phyloP scores from a whole-genome alignment of 2,888 invertebrate species.

The Melanargia galathea region DNA sequence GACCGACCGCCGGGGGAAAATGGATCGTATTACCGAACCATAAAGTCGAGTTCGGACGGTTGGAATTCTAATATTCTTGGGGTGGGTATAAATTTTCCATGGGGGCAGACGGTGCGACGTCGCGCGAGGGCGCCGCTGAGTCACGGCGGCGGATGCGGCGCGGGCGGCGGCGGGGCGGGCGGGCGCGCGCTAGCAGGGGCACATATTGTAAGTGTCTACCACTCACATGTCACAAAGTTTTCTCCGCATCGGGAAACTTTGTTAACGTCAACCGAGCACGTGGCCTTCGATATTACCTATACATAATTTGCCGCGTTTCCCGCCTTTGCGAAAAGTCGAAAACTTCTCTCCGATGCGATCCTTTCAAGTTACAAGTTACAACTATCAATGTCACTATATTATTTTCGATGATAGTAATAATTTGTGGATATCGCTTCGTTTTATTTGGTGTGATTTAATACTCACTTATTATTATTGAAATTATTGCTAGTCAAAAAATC shows the following conservation, averaged over 20 bases:
- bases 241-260: slow-evolving; percentile 81
- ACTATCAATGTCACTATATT: slow-evolving; percentile 4
- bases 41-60: slow-evolving; percentile 58
- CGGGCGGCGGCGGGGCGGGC: slow-evolving; percentile 38
- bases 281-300: slow-evolving; percentile 72
- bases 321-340: slow-evolving; percentile 46
- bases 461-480: neutral
- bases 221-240: slow-evolving; percentile 82
- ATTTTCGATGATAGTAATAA: neutral
- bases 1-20: slow-evolving; percentile 48
- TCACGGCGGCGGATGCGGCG: slow-evolving; percentile 59
- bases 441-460: neutral
- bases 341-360: slow-evolving; percentile 37
- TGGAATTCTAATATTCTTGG: slow-evolving; percentile 70
- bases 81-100: slow-evolving; percentile 82
- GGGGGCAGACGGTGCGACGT: slow-evolving; percentile 82
- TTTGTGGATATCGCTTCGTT: neutral
- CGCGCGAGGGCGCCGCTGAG: slow-evolving; percentile 80
- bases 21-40: slow-evolving; percentile 53
- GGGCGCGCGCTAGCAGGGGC: slow-evolving; percentile 49
- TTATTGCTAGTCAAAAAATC: neutral
- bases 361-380: slow-evolving; percentile 34
- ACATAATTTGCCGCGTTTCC: slow-evolving; percentile 66
- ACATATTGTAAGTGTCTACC: slow-evolving; percentile 80
- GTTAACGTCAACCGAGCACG: slow-evolving; percentile 81